Evolutionary conservation across 2,888 invertebrate genomes (phyloP).

Genomic region (Strigamia maritima): DNA sequence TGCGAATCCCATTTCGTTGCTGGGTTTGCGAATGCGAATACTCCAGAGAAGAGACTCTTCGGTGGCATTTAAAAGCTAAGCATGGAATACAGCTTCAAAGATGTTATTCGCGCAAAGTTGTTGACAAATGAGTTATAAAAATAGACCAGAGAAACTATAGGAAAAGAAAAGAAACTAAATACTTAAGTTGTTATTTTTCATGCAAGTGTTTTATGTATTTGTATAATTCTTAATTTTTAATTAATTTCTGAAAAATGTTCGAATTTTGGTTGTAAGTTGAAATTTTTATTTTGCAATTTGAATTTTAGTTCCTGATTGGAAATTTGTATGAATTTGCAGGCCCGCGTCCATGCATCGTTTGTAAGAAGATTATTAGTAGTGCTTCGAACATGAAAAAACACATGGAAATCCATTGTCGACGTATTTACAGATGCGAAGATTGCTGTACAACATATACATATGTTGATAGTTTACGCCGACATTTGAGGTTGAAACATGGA

Average conservation of each 20-base stretch:
- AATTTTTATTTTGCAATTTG: neutral
- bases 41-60: conserved; percentile 38
- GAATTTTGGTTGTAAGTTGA: neutral
- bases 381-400: conserved; percentile 40
- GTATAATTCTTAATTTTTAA: neutral
- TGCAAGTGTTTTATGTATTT: neutral
- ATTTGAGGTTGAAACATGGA: conserved; percentile 38
- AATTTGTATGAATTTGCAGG: conserved; percentile 37
- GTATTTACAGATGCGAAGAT: conserved; percentile 38
- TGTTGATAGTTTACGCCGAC: conserved; percentile 38
- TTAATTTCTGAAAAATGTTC: neutral
- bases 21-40: conserved; percentile 37
- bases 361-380: conserved; percentile 40
- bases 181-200: neutral
- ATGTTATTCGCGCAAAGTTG: neutral
- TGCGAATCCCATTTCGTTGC: conserved; percentile 38
- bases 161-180: too few relatives aligned
- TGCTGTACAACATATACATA: conserved; percentile 39
- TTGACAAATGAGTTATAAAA: neutral
- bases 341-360: conserved; percentile 38
- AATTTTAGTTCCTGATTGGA: conserved; percentile 24
- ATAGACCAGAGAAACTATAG: neutral
- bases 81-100: conserved; percentile 27
- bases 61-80: conserved; percentile 38
- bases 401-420: conserved; percentile 39